Base-by-base conservation (phyloP, 2,113 vertebrate species). In the Rhizomys pruinosus region DNA sequence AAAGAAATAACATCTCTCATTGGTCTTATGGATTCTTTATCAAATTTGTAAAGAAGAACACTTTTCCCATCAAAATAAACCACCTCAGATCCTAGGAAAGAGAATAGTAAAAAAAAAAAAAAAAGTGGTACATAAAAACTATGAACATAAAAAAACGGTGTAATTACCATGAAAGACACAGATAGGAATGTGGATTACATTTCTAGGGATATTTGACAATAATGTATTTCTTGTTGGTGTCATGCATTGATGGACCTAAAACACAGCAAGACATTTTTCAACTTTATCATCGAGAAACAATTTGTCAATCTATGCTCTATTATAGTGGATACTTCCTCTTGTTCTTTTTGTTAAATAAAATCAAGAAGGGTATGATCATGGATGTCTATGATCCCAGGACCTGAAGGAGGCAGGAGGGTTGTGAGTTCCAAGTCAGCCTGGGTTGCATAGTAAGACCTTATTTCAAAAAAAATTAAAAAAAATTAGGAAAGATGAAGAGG, bases 1-100 rank as follows among this genome's bases (percentile, higher is more conserved):
- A 99, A 59, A 92, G 90, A 92, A 73, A 95, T 89, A 66, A 44
- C 4, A 37, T 91, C 93, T 66, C 47, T 81, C 20, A 16, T 20
- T 20, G 93, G 89, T 57, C 59, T 66, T 39, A 61, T 23, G 39
- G 32, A 57, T 34, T 87, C 63, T 37, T 74, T 57, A 87, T 76
- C 93, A 87, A 87, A 57, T 81, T 34, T 91, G 59, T 91, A 80
- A 22, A 87, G 39, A 23, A 94, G 76, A 74, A 47, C 39, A 81
- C 84, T 91, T 39, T 59, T 47, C 76, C 89, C 93, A 94, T 87
- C 89, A 87, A 94, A 94, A 87, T 81, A 68, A 81, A 39, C 44
- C 68, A 94, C 76, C 32, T 91, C 69, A 19, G 89, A 82, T 82
- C 61, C 93, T 94, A 76, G 47, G 34, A 91, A 82, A 91, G 63